Evolutionary conservation across 2,797 vertebrate species (phyloP), one percentile per base, ranked within the genome.

Genomic region (Momotus momota): DNA sequence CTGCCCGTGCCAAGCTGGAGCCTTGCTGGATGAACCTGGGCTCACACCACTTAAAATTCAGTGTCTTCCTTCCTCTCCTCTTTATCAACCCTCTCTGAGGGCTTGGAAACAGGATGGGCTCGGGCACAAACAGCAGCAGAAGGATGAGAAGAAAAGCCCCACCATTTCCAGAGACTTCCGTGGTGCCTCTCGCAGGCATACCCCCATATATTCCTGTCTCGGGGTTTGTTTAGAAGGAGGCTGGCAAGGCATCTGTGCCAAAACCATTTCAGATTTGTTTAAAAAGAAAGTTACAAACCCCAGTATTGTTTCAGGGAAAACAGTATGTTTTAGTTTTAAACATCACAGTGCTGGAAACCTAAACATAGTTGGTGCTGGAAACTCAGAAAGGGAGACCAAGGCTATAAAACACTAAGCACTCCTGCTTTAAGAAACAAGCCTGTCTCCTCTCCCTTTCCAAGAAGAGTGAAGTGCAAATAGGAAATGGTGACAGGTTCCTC

Each of bases 281-380:
- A 91, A 64, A 94, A 94, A 85, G 74, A 87, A 95, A 95, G 94
- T 93, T 93, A 94, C 90, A 97, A 95, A 96, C 35, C 71, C 83
- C 88, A 90, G 93, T 70, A 93, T 94, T 96, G 95, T 95, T 96
- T 94, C 93, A 88, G 86, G 15, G 64, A 85, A 95, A 95, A 96
- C 87, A 91, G 82, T 74, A 55, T 85, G 77, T 41, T 82, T 93
- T 72, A 94, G 40, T 94, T 95, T 94, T 84, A 94, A 95, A 95
- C 94, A 93, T 19, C 3, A 25, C 81, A 73, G 94, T 35, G 80
- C 77, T 96, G 90, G 94, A 96, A 96, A 96, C 55, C 84, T 94
- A 96, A 96, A 95, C 91, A 96, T 20, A 93, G 88, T 3, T 17
- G 6, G 88, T 93, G 87, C 90, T 83, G 82, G 91, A 94, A 96